Evolutionary conservation across 1,140 invertebrate species (phyloP), one percentile per base, ranked within the genome.

Genomic region (Agraylea sexmaculata): DNA sequence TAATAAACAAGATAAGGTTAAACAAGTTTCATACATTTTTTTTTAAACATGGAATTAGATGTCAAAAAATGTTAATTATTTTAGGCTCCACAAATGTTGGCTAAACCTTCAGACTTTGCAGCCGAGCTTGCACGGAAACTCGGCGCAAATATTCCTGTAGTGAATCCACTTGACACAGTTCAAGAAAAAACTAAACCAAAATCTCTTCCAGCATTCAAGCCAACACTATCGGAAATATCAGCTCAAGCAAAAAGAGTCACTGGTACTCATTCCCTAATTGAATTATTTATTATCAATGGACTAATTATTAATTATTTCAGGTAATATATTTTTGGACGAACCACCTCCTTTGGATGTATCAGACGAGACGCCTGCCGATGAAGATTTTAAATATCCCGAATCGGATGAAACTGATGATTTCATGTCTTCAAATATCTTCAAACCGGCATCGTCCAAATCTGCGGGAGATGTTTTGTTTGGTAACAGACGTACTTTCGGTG

Each of bases 41-140:
- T n/a, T n/a, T n/a, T n/a, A n/a, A n/a, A n/a, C n/a, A n/a, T n/a
- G n/a, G n/a, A n/a, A n/a, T n/a, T n/a, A n/a, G n/a, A n/a, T n/a
- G n/a, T n/a, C n/a, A n/a, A n/a, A n/a, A n/a, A n/a, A n/a, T n/a
- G n/a, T n/a, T n/a, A n/a, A n/a, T n/a, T n/a, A n/a, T n/a, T n/a
- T n/a, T n/a, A n/a, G n/a, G 33, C 43, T 4, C 44, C 49, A 6
- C 19, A 32, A 2, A 11, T 43, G 11, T 27, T 41, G 31, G 40
- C 47, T 27, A 52, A 52, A 15, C 55, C 57, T 8, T 58, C 68
- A 1, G 69, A 62, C 47, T 72, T 77, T 51, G 74, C 74, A 0
- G 71, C 73, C 35, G 72, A 76, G 49, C 54, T 78, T 31, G 72
- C 73, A 2, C 66, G 72, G 27, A 66, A 73, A 50, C 53, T 77